Evolutionary conservation across 2,888 invertebrate genomes (phyloP), one percentile per base, ranked within the genome.

Genomic region (Coenonympha glycerion): DNA sequence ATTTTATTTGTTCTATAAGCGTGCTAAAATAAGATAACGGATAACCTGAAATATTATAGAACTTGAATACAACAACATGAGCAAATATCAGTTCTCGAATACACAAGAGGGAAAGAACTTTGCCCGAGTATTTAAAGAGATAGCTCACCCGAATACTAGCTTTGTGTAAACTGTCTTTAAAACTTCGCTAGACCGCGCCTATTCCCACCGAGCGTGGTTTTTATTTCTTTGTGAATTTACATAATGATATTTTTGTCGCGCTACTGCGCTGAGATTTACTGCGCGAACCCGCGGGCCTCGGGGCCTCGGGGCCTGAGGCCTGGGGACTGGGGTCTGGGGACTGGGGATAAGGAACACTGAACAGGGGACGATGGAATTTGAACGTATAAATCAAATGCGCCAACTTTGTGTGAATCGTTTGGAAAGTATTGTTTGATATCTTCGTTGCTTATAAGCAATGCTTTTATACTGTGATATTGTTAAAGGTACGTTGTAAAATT

Each of bases 171-270:
- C 28, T 16, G 45, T 28, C 22, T 40, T 21, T 41, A 44, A 51
- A 50, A 37, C 34, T 24, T 33, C 37, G 37, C 37, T 37, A 37
- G 21, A 33, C 21, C 11, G 41, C 41, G 28, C 30, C 19, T 62
- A 61, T 65, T 62, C 61, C 65, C 56, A 56, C 49, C 62, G 64
- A 63, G 61, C 59, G 60, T 63, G 58, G 59, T 59, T 61, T 76
- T 84, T 82, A 85, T 84, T 82, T 79, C 79, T 75, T 77, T 76
- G 77, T 69, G 77, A 80, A 86, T 86, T 80, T 77, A 71, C 78
- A 79, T 86, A 85, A 84, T 84, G 79, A 83, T 81, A 84, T 82
- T 86, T 86, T 83, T 84, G 83, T 80, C 81, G 81, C 76, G 69
- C 71, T 69, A 76, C 71, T 71, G 74, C 64, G 76, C 71, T 60